Percentiles rank a stretch among this genome's conserved stretches.
These are phyloP conservation scores for Synchiropus splendidus DNA, from an alignment of 2,113 vertebrate species.

Conservation along the genomic window DNA sequence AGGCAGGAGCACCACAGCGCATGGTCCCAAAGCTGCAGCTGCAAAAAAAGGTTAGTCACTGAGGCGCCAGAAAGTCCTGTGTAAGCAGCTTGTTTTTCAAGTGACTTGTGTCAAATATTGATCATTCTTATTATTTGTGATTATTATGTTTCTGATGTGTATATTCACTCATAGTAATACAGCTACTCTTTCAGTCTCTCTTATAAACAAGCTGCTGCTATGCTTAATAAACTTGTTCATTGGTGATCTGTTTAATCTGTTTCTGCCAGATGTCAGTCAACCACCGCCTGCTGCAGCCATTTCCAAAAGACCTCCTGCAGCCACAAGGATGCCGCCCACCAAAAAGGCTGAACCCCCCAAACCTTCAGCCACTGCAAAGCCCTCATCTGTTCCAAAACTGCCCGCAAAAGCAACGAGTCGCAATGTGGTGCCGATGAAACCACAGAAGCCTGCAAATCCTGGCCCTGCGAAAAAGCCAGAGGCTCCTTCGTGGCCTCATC, in stretches of 20 bases:
- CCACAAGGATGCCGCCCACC: slow-evolving; percentile 16
- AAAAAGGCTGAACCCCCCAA: slow-evolving; percentile 52
- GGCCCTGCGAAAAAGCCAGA: slow-evolving; percentile 30
- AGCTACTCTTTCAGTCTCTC: no score
- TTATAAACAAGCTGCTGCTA: no score
- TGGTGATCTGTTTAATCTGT: background rate
- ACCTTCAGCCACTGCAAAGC: slow-evolving; percentile 36
- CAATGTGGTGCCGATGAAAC: slow-evolving; percentile 40
- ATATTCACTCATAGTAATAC: no score
- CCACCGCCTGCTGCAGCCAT: slow-evolving; percentile 19
- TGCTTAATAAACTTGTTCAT: no score
- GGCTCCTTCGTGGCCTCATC: slow-evolving; percentile 8
- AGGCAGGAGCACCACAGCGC: slow-evolving; percentile 40
- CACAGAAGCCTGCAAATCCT: slow-evolving; percentile 24
- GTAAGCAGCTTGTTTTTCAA: no score
- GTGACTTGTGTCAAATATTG: background rate
- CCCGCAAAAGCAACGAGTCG: slow-evolving; percentile 21
- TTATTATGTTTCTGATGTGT: no score
- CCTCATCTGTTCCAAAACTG: slow-evolving; percentile 27
- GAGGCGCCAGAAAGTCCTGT: no score
- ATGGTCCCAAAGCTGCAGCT: slow-evolving; percentile 38
- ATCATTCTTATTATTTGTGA: background rate
- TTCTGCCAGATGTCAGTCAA: slow-evolving; percentile 46
- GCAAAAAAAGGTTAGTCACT: slow-evolving; percentile 62
- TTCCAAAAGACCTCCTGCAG: slow-evolving; percentile 42